Conservation (phyloP, 2,113 vertebrate genomes). For the Anhinga rufa region DNA sequence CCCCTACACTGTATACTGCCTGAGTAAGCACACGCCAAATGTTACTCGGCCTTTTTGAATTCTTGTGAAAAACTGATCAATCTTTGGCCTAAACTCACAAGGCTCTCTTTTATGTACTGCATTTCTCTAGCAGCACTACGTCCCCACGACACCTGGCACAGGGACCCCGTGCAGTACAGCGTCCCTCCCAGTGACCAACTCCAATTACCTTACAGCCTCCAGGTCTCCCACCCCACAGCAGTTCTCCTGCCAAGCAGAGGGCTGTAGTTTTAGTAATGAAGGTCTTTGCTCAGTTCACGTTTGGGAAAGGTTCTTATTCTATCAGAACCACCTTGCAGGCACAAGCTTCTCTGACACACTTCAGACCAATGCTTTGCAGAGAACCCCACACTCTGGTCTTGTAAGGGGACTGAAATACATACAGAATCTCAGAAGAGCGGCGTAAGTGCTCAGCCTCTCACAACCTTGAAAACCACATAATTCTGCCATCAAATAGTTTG, state of each 20-base stretch:
- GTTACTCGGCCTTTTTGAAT: background rate
- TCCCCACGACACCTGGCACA: rapidly evolving
- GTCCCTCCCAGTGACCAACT: background rate
- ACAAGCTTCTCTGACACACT: background rate
- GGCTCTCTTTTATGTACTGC: background rate
- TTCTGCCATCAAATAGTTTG: conserved; percentile 21
- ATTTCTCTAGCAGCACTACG: background rate
- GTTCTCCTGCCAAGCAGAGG: background rate
- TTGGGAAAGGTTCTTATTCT: background rate
- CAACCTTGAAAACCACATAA: background rate
- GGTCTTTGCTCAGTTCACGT: background rate
- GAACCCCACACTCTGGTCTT: background rate
- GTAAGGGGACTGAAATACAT: background rate
- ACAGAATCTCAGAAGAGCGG: background rate
- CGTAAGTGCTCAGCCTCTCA: background rate
- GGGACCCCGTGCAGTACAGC: background rate
- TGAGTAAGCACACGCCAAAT: background rate
- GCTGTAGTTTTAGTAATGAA: background rate
- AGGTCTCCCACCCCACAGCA: background rate
- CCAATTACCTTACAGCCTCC: background rate
- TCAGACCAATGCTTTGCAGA: background rate
- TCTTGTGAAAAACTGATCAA: background rate
- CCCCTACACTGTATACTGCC: rapidly evolving
- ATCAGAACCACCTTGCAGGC: background rate
- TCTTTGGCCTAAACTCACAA: background rate